Evolutionary conservation across 35 echinoderm and acorn worm genomes (phyloP).

Genomic region (Heliocidaris erythrogramma): DNA sequence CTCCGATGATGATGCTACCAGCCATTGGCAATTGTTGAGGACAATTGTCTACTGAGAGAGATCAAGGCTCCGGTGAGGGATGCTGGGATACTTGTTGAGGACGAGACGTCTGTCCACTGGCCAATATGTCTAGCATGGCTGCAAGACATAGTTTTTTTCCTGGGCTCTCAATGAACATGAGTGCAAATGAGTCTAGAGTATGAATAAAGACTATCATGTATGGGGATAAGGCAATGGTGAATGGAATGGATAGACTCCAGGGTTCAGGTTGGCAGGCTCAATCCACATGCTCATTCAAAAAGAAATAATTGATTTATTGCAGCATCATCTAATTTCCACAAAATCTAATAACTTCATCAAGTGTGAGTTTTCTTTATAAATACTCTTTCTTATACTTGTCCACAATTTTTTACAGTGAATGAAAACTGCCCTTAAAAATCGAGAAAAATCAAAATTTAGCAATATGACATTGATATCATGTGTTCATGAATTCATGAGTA

Average conservation of each 20-base stretch:
- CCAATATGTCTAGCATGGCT: not conserved
- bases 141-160: not conserved
- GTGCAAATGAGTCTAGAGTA: not conserved
- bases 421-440: too few relatives aligned
- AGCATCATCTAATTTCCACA: too few relatives aligned
- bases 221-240: not conserved
- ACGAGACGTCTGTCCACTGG: not conserved
- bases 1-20: not conserved
- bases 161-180: not conserved
- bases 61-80: not conserved
- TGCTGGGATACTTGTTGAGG: not conserved
- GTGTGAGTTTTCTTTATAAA: too few relatives aligned
- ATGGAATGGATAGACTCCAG: not conserved
- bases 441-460: too few relatives aligned
- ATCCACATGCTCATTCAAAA: too few relatives aligned
- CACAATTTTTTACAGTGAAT: too few relatives aligned
- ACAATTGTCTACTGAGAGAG: conserved; percentile 9
- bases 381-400: too few relatives aligned
- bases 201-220: not conserved
- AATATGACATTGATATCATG: too few relatives aligned
- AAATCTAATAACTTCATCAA: too few relatives aligned
- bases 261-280: not conserved
- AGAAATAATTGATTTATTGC: too few relatives aligned
- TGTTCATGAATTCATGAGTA: too few relatives aligned
- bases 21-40: not conserved